Evolutionary conservation across 2,888 invertebrate species (phyloP).

Genomic region (Odontothrips loti): DNA sequence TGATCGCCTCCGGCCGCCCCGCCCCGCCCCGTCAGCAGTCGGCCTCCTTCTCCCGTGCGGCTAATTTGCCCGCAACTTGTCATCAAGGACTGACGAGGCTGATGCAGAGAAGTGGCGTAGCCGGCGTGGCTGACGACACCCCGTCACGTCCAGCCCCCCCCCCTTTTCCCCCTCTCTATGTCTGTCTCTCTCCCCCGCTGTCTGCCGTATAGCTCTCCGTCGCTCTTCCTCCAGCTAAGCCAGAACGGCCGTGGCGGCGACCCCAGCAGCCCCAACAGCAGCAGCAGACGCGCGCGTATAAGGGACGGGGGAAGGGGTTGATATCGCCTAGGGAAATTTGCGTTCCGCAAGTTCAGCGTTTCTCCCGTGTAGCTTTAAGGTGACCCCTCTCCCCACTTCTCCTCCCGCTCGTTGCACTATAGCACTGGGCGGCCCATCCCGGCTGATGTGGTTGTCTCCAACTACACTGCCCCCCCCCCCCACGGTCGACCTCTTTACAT

Average conservation of each 20-base stretch:
- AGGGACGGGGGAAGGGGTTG: neutral
- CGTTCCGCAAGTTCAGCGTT: constrained; percentile 22
- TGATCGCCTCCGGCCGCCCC: neutral
- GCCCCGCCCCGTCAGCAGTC: neutral
- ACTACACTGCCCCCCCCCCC: no score
- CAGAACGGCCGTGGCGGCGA: neutral
- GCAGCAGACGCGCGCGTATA: neutral
- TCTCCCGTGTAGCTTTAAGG: constrained; percentile 19
- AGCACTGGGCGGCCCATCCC: no score
- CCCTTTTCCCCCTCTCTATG: neutral
- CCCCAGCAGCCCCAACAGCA: neutral
- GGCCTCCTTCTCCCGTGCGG: neutral
- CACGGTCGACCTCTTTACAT: no score
- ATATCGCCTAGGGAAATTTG: constrained; percentile 26
- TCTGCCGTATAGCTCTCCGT: neutral
- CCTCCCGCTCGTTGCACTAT: neutral
- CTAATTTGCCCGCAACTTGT: constrained; percentile 9
- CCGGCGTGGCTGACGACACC: neutral
- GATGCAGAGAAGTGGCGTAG: neutral
- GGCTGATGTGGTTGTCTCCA: no score
- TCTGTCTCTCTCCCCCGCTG: neutral
- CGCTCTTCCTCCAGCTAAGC: neutral
- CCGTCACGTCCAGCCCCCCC: neutral
- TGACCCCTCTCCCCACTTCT: neutral
- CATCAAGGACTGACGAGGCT: neutral